Evolutionary conservation across 1,140 invertebrate genomes (phyloP).

Genomic region (Grapholita molesta): DNA sequence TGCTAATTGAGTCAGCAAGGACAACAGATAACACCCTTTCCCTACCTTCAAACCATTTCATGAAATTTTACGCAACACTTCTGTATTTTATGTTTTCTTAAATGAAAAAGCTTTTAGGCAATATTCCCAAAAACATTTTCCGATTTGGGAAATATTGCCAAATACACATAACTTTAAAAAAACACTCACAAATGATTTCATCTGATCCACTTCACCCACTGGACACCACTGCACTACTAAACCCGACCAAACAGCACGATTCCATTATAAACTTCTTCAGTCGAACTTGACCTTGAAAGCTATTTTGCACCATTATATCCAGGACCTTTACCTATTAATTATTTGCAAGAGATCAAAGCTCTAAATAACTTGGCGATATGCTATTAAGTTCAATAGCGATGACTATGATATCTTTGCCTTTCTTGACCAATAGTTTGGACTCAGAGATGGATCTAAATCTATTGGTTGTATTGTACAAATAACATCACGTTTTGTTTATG

Average conservation of each 20-base stretch:
- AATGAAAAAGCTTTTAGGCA: background rate
- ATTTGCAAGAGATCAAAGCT: background rate
- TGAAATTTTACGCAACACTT: no score
- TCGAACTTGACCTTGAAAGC: constrained; percentile 1
- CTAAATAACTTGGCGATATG: background rate
- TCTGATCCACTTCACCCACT: constrained; percentile 1
- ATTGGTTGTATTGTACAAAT: background rate
- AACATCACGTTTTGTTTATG: background rate
- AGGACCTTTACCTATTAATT: background rate
- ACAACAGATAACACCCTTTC: no score
- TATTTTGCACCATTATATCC: background rate
- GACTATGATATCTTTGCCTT: background rate
- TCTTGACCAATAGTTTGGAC: background rate
- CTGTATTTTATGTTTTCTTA: no score
- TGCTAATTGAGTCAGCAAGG: no score
- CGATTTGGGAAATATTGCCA: background rate
- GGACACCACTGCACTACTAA: constrained; percentile 4
- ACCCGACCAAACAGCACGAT: background rate
- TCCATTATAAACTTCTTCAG: background rate
- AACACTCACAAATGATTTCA: background rate
- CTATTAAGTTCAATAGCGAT: background rate
- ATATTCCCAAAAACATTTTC: background rate
- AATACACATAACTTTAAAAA: background rate
- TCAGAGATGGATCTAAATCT: background rate
- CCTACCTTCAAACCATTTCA: no score